phyloP scores from a whole-genome alignment of 35 echinoderm and acorn worm species.

The Ptychodera flava region DNA sequence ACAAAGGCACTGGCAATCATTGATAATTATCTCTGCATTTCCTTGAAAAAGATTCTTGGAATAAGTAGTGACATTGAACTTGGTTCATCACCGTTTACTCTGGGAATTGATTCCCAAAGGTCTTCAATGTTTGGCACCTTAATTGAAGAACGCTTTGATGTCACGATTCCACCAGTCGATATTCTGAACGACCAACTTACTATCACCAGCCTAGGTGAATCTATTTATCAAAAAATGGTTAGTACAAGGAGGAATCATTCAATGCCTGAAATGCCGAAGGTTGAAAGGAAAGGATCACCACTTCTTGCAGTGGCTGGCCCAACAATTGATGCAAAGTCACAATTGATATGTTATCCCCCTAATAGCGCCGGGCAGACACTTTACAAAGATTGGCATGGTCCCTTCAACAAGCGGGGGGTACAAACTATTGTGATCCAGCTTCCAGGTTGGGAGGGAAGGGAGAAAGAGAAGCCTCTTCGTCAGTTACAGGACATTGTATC shows the following conservation, averaged over 20 bases:
- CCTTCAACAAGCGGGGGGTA: conserved; percentile 47
- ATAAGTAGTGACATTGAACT: conserved; percentile 58
- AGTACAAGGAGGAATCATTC: too few relatives aligned
- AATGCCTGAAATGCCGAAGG: too few relatives aligned
- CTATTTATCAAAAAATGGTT: conserved; percentile 71
- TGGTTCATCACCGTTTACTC: conserved; percentile 59
- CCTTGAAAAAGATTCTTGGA: conserved; percentile 63
- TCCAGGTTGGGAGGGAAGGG: too few relatives aligned
- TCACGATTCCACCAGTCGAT: conserved; percentile 72
- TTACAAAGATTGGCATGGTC: conserved; percentile 61
- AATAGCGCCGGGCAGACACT: conserved; percentile 80
- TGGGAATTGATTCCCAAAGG: conserved; percentile 94
- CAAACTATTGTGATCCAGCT: conserved; percentile 70
- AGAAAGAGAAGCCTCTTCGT: conserved; percentile 64
- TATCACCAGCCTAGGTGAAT: conserved; percentile 37
- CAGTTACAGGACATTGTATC: conserved; percentile 77
- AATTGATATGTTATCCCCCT: conserved; percentile 80
- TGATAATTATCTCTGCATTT: neutral
- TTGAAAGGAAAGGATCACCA: too few relatives aligned
- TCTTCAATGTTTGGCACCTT: conserved; percentile 72
- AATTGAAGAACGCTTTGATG: conserved; percentile 85
- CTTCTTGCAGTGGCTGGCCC: too few relatives aligned
- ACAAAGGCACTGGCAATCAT: conserved; percentile 12
- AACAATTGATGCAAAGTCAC: conserved; percentile 39
- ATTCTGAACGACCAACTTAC: conserved; percentile 87